A percentile compares a stretch with the other conserved stretches of the same genome.
phyloP scores from a whole-genome alignment of 2,888 invertebrate species.

The Callosobruchus maculatus region DNA sequence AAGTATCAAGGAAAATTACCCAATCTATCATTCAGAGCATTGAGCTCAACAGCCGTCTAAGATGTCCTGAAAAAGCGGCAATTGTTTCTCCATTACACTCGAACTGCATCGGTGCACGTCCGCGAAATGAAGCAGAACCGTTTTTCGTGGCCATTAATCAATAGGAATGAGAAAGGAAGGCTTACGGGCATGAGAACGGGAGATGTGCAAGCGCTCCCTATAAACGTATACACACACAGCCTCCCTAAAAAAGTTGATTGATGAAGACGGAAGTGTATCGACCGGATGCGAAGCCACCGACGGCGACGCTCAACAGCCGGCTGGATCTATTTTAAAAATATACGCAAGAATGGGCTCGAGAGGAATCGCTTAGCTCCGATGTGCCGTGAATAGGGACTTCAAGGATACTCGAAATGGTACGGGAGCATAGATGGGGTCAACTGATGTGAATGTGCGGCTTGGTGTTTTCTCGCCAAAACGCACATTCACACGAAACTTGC shows the following conservation, averaged over 20 bases:
- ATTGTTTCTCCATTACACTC: neutral
- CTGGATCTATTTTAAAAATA: neutral
- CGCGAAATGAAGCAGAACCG: neutral
- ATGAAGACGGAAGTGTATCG: neutral
- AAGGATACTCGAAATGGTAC: neutral
- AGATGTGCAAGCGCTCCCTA: neutral
- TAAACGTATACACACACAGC: neutral
- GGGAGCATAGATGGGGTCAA: no score
- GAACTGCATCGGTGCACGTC: neutral
- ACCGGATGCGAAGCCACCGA: neutral
- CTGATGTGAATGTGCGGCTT: no score
- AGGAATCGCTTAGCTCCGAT: neutral
- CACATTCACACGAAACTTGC: no score
- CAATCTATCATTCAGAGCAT: neutral
- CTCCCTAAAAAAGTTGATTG: neutral
- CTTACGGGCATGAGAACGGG: neutral
- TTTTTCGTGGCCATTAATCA: neutral
- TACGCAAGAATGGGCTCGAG: neutral
- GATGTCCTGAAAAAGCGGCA: neutral
- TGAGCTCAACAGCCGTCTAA: neutral
- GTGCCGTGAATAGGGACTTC: neutral
- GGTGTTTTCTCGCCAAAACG: no score
- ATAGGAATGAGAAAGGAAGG: neutral
- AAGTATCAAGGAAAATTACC: neutral
- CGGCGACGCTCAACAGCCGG: no score